Conservation (phyloP, 1,140 invertebrate species). For the Leptinotarsa defecta region DNA sequence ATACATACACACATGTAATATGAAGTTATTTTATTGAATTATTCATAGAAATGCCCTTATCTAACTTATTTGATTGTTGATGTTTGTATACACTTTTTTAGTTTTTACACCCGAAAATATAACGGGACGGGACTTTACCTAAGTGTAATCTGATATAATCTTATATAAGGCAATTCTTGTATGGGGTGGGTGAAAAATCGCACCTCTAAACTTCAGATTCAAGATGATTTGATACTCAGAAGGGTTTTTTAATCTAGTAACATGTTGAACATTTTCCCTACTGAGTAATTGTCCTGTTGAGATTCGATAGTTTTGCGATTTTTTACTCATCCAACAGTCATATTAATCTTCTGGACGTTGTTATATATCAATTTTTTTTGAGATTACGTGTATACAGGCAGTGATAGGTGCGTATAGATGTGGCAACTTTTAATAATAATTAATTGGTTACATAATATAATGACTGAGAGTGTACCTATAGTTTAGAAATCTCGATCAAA, state of each 20-base stretch:
- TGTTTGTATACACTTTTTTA: conserved; percentile 28
- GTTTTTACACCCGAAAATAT: conserved; percentile 7
- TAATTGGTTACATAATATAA: conserved; percentile 28
- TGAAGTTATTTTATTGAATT: conserved; percentile 21
- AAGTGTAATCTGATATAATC: conserved; percentile 6
- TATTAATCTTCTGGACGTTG: conserved; percentile 2
- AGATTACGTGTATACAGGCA: conserved; percentile 32
- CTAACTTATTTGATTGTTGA: conserved; percentile 31
- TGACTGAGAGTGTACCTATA: conserved; percentile 35
- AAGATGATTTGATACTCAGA: too few relatives aligned
- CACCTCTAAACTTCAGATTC: too few relatives aligned
- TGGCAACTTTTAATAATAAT: conserved; percentile 37
- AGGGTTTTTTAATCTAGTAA: too few relatives aligned
- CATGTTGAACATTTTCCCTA: too few relatives aligned
- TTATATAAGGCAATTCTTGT: background rate
- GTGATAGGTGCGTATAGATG: conserved; percentile 34
- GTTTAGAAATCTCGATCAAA: conserved; percentile 28
- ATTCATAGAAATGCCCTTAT: conserved; percentile 30
- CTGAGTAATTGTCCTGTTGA: too few relatives aligned
- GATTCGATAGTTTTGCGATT: background rate
- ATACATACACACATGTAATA: conserved; percentile 25
- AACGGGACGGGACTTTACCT: conserved; percentile 1
- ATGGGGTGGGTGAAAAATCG: background rate
- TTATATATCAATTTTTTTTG: conserved; percentile 10
- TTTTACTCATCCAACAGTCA: background rate